Evolutionary conservation across 2,888 invertebrate genomes (phyloP).

Genomic region (Mystacides longicornis): DNA sequence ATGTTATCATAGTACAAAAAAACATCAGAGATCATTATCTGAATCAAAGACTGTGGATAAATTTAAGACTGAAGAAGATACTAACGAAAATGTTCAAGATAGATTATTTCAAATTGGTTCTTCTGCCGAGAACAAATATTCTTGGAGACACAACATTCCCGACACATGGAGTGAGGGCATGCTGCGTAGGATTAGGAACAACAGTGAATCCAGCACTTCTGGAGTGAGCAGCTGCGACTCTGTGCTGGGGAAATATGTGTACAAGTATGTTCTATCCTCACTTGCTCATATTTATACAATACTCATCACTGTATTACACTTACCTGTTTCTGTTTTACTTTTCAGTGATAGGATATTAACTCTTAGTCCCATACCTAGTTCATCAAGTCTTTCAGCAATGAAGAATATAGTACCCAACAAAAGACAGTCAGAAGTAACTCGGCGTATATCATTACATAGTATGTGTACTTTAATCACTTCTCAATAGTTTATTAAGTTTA

Average conservation of each 20-base stretch:
- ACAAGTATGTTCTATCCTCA: conserved; percentile 40
- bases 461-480: too few relatives aligned
- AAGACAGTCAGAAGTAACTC: conserved; percentile 44
- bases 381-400: conserved; percentile 60
- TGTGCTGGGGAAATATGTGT: conserved; percentile 52
- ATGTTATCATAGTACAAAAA: conserved; percentile 38
- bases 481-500: too few relatives aligned
- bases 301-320: too few relatives aligned
- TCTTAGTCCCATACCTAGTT: conserved; percentile 83
- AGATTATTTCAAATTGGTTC: conserved; percentile 31
- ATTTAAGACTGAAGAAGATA: conserved; percentile 35
- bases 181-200: conserved; percentile 37
- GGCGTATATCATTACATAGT: conserved; percentile 53
- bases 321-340: conserved; percentile 10
- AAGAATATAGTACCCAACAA: conserved; percentile 39
- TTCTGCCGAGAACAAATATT: conserved; percentile 29
- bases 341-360: conserved; percentile 65
- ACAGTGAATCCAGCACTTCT: conserved; percentile 70
- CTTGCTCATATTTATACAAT: too few relatives aligned
- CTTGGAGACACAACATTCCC: conserved; percentile 40
- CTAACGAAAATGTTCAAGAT: conserved; percentile 33
- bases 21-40: conserved; percentile 58
- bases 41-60: conserved; percentile 65
- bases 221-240: conserved; percentile 80
- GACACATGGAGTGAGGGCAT: conserved; percentile 40